Evolutionary conservation across 2,888 invertebrate genomes (phyloP).

Genomic region (Pheosia gnoma): DNA sequence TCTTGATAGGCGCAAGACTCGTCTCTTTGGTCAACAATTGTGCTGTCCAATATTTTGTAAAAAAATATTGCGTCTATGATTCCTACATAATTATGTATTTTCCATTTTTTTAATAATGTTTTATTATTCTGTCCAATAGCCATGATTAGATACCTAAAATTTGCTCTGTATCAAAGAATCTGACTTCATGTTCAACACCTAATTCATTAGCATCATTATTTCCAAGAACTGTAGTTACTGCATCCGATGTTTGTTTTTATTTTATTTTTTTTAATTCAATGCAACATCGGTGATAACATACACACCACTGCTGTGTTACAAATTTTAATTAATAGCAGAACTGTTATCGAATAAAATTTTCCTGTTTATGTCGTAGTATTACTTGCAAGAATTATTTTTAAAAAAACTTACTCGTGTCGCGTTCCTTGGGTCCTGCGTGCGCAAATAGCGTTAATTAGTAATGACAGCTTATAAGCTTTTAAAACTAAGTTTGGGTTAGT

Average conservation of each 20-base stretch:
- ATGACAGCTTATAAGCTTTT: not conserved
- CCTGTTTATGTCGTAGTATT: not conserved
- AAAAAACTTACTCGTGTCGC: conserved; percentile 89
- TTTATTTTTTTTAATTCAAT: not conserved
- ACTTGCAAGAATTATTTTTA: not conserved
- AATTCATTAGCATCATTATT: not conserved
- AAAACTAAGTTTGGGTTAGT: not conserved
- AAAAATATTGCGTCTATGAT: too few relatives aligned
- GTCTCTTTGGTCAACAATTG: too few relatives aligned
- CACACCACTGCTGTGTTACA: not conserved
- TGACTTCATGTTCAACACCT: not conserved
- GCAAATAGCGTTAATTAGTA: conserved; percentile 31
- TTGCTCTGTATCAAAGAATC: too few relatives aligned
- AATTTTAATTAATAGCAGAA: not conserved
- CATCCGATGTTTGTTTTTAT: not conserved
- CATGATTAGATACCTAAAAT: too few relatives aligned
- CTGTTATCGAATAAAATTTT: not conserved
- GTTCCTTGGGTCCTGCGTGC: conserved; percentile 89
- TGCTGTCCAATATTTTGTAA: too few relatives aligned
- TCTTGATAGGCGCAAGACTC: too few relatives aligned
- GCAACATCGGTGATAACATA: too few relatives aligned
- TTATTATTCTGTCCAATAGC: too few relatives aligned
- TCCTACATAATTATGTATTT: too few relatives aligned
- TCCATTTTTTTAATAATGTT: too few relatives aligned
- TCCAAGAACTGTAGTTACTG: not conserved